Evolutionary conservation across 2,888 invertebrate genomes (phyloP).

Genomic region (Congeria kusceri): DNA sequence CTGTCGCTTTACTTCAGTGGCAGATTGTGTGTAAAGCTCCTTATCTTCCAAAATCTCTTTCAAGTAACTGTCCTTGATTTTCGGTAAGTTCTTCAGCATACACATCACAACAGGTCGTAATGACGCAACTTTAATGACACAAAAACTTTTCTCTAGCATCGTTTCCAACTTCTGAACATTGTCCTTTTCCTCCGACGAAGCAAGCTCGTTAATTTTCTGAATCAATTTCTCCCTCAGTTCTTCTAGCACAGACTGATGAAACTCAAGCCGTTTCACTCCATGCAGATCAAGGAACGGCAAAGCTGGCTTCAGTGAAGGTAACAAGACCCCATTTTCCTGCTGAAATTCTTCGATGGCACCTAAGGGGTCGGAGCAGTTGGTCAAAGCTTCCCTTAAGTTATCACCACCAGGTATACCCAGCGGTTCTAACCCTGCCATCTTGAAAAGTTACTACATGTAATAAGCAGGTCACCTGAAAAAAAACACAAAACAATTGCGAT

Average conservation of each 20-base stretch:
- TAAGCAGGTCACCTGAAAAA: no score
- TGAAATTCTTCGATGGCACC: constrained; percentile 99
- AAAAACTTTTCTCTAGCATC: constrained; percentile 95
- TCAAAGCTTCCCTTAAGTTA: constrained; percentile 95
- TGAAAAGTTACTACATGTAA: not conserved
- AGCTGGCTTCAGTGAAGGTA: constrained; percentile 97
- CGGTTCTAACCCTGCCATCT: constrained; percentile 89
- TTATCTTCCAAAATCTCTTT: constrained; percentile 86
- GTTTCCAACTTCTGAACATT: constrained; percentile 95
- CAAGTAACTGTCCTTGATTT: constrained; percentile 96
- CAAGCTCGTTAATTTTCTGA: constrained; percentile 77
- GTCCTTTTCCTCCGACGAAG: constrained; percentile 77
- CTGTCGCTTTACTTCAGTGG: constrained; percentile 98
- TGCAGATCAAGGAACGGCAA: constrained; percentile 97
- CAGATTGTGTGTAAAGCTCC: constrained; percentile 96
- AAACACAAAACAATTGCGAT: no score
- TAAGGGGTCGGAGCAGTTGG: constrained; percentile 97
- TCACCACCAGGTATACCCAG: constrained; percentile 94
- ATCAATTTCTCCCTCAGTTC: constrained; percentile 82
- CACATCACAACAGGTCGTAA: constrained; percentile 97
- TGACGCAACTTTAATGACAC: constrained; percentile 94
- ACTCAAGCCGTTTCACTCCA: constrained; percentile 95
- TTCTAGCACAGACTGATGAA: constrained; percentile 91
- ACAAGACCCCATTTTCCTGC: constrained; percentile 87
- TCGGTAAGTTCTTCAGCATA: constrained; percentile 95